Base-by-base conservation (phyloP, 2,888 invertebrate genomes). In the Platynereis dumerilii region DNA sequence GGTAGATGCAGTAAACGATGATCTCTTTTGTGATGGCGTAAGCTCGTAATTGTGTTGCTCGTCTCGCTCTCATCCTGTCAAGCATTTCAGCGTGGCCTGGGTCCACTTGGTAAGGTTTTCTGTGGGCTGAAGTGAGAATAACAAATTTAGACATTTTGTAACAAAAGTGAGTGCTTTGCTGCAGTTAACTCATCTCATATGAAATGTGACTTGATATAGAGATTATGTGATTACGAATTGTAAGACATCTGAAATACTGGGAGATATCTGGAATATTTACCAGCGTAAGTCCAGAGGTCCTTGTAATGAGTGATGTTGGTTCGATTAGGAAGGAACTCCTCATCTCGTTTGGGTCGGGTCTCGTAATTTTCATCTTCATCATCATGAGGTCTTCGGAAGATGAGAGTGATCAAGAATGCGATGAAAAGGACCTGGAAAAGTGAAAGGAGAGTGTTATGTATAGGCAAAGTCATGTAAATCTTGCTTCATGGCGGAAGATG, bases 1-100 rank as follows among this genome's bases (percentile, higher is more conserved):
- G n/a, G 22, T 48, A 48, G 7, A 48, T 20, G 48, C 5, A 3
- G n/a, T 48, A 48, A 7, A 48, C 10, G 22, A 48, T 7, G 20
- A 48, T 22, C 22, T 48, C 48, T n/a, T n/a, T n/a, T n/a, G 48
- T 48, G 48, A 48, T 22, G 48, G 48, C 48, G 17, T 48, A 48
- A 5, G 48, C 48, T n/a, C 48, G 5, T n/a, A 48, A 48, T n/a
- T 48, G 20, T 12, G 20, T 48, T n/a, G 22, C 20, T 22, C 48
- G 5, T 22, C n/a, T n/a, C 17, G 22, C 22, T n/a, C 22, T 48
- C 48, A 48, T 48, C 48, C 17, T 48, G 7, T 48, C 48, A 12
- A 48, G n/a, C n/a, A 20, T 48, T 20, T 22, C 20, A 22, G n/a
- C n/a, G n/a, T 48, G 22, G n/a, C 22, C 48, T 5, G n/a, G 20